Conservation (phyloP, 2,888 invertebrate species). For the Drosophila neonasuta region DNA sequence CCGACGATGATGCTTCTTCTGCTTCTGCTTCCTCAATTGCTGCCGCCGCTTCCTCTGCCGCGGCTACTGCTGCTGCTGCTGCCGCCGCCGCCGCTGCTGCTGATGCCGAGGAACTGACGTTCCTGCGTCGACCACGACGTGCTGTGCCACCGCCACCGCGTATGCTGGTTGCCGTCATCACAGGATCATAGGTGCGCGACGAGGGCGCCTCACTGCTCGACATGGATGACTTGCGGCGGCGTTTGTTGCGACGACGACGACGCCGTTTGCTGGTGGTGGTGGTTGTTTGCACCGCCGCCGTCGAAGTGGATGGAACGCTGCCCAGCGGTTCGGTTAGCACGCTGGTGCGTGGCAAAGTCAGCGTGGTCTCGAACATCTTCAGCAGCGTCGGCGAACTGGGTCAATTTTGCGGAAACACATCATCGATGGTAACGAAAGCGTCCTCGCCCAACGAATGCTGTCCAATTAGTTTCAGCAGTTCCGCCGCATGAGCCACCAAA, state of each 20-base stretch:
- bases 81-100: constrained; percentile 30
- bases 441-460: constrained; percentile 94
- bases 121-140: constrained; percentile 59
- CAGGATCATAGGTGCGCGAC: constrained; percentile 63
- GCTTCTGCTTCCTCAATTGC: constrained; percentile 38
- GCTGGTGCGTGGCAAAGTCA: constrained; percentile 70
- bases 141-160: constrained; percentile 46
- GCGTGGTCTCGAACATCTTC: constrained; percentile 77
- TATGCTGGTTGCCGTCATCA: constrained; percentile 56
- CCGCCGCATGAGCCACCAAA: constrained; percentile 94
- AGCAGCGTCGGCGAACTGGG: constrained; percentile 79
- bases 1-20: constrained; percentile 40
- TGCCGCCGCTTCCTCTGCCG: constrained; percentile 38
- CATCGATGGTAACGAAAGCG: constrained; percentile 96
- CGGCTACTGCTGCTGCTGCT: constrained; percentile 30
- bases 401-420: constrained; percentile 85
- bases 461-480: constrained; percentile 94
- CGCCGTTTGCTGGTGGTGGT: constrained; percentile 49
- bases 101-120: constrained; percentile 34
- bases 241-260: constrained; percentile 64
- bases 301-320: constrained; percentile 67
- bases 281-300: constrained; percentile 65
- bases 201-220: constrained; percentile 57
- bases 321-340: constrained; percentile 67
- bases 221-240: constrained; percentile 61